phyloP scores from a whole-genome alignment of 2,888 invertebrate genomes.

The Eilema caniola region DNA sequence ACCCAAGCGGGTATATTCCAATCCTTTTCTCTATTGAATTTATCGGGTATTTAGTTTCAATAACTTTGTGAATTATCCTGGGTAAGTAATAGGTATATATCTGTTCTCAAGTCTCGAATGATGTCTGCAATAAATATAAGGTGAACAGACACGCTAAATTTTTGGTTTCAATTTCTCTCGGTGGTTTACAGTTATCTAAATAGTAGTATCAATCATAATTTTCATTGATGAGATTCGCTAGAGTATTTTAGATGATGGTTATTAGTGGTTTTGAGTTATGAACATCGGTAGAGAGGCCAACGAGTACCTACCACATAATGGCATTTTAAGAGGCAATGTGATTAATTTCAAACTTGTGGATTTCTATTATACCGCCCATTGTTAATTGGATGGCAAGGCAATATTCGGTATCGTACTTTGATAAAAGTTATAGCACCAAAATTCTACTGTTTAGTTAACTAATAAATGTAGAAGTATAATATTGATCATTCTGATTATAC shows the following conservation, averaged over 20 bases:
- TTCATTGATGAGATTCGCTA: slow-evolving; percentile 66
- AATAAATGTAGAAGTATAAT: too few relatives aligned
- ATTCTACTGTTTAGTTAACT: too few relatives aligned
- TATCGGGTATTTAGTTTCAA: too few relatives aligned
- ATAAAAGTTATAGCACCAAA: too few relatives aligned
- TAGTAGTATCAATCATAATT: slow-evolving; percentile 77
- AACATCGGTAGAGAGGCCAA: slow-evolving; percentile 53
- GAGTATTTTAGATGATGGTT: slow-evolving; percentile 69
- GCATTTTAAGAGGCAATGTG: slow-evolving; percentile 68
- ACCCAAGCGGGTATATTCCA: too few relatives aligned
- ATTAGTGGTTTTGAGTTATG: slow-evolving; percentile 63
- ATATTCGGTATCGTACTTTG: background rate
- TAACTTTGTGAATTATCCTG: too few relatives aligned
- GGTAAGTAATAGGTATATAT: background rate
- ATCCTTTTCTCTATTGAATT: too few relatives aligned
- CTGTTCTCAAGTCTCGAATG: background rate
- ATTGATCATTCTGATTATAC: too few relatives aligned
- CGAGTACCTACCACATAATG: slow-evolving; percentile 59
- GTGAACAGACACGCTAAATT: background rate
- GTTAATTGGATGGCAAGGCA: background rate
- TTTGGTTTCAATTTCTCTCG: slow-evolving; percentile 53
- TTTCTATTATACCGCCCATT: slow-evolving; percentile 24
- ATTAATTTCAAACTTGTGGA: slow-evolving; percentile 53
- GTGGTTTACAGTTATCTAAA: slow-evolving; percentile 75
- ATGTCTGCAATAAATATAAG: background rate